Evolutionary conservation across 1,140 invertebrate species (phyloP).

Genomic region (Magallana ariakensis): DNA sequence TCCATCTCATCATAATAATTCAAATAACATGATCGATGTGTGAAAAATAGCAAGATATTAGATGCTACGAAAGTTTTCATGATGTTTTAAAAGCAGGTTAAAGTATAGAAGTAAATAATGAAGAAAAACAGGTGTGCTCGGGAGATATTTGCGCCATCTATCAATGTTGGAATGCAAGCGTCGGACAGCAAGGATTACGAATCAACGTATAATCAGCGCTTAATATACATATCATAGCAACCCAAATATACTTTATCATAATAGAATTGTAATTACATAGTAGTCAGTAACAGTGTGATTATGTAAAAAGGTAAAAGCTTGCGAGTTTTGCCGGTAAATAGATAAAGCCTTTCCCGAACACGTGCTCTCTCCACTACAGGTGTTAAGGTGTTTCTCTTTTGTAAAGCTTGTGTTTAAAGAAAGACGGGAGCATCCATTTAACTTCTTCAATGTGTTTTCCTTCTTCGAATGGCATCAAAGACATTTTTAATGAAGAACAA

Average conservation of each 20-base stretch:
- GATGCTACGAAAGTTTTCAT: slow-evolving; percentile 22
- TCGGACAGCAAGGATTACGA: slow-evolving; percentile 35
- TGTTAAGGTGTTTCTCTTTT: slow-evolving; percentile 20
- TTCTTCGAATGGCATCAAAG: slow-evolving; percentile 32
- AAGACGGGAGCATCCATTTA: slow-evolving; percentile 28
- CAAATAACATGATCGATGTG: slow-evolving; percentile 27
- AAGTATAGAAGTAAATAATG: slow-evolving; percentile 35
- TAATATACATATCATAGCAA: slow-evolving; percentile 37
- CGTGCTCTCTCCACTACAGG: slow-evolving; percentile 5
- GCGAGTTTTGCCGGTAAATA: slow-evolving; percentile 30
- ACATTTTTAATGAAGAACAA: slow-evolving; percentile 15
- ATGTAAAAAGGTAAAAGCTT: slow-evolving; percentile 37
- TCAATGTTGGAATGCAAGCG: slow-evolving; percentile 34
- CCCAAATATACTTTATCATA: slow-evolving; percentile 37
- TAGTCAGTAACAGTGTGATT: slow-evolving; percentile 23
- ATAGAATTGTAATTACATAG: slow-evolving; percentile 32
- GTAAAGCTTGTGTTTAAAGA: slow-evolving; percentile 24
- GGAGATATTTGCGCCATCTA: slow-evolving; percentile 36
- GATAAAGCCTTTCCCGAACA: slow-evolving; percentile 17
- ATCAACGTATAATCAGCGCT: slow-evolving; percentile 31
- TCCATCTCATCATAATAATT: background rate
- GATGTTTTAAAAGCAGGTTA: slow-evolving; percentile 35
- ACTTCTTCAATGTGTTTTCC: slow-evolving; percentile 31
- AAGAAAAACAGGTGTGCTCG: slow-evolving; percentile 26
- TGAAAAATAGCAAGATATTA: slow-evolving; percentile 37